phyloP scores from a whole-genome alignment of 2,113 vertebrate species.

The Paramormyrops kingsleyae region DNA sequence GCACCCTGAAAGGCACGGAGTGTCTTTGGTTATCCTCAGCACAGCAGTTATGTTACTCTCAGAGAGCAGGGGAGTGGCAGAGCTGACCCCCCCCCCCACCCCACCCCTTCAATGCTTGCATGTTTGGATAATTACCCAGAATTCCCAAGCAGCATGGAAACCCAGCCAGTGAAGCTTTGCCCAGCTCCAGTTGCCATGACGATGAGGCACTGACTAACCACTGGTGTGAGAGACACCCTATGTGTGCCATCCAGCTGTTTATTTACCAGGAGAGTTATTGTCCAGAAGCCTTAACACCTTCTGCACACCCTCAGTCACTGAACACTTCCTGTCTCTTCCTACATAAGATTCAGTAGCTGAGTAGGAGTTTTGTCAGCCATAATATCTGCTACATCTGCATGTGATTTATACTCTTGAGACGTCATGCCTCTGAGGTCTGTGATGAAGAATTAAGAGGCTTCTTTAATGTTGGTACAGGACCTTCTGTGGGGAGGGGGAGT shows the following conservation, averaged over 20 bases:
- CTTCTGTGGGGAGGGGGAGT: conserved; percentile 43
- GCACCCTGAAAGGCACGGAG: not conserved
- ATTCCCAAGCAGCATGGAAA: not conserved
- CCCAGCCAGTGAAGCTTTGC: not conserved
- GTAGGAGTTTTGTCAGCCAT: not conserved
- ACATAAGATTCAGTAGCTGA: not conserved
- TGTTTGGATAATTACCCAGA: not conserved
- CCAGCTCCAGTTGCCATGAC: not conserved
- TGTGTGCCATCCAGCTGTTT: not conserved
- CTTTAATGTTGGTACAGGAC: conserved; percentile 33
- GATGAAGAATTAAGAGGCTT: not conserved
- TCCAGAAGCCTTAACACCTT: not conserved
- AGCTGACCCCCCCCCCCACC: not conserved
- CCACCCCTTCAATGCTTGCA: not conserved
- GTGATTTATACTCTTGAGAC: not conserved
- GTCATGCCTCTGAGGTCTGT: not conserved
- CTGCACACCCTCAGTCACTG: not conserved
- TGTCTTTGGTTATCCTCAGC: not conserved
- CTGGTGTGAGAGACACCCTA: not conserved
- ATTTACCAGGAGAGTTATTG: not conserved
- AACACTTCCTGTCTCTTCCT: not conserved
- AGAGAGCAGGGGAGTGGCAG: not conserved
- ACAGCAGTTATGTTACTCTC: not conserved
- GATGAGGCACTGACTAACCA: not conserved
- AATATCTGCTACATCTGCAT: not conserved